Evolutionary conservation across 2,888 invertebrate species (phyloP).

Genomic region (Polylopha cassiicola): DNA sequence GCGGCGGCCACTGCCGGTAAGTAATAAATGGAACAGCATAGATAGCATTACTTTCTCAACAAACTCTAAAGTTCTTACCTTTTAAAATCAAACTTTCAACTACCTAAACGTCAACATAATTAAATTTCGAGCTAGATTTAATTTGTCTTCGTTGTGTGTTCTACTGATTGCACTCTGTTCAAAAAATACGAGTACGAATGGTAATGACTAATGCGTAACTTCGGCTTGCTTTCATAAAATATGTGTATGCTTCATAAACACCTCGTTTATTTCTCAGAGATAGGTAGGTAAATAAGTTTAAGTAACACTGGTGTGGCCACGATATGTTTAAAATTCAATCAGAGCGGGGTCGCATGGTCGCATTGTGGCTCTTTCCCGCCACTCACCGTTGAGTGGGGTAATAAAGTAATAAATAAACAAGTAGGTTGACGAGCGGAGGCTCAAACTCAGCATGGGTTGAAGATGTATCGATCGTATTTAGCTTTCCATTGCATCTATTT

Average conservation of each 20-base stretch:
- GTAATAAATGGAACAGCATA: too few relatives aligned
- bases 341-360: constrained; percentile 55
- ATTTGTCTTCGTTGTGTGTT: constrained; percentile 17
- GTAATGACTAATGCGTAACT: constrained; percentile 16
- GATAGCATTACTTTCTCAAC: too few relatives aligned
- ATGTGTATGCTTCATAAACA: constrained; percentile 9
- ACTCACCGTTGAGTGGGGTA: constrained; percentile 62
- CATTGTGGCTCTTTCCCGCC: constrained; percentile 59
- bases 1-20: too few relatives aligned
- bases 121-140: too few relatives aligned
- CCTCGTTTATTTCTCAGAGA: constrained; percentile 6
- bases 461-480: constrained; percentile 19
- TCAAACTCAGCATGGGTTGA: constrained; percentile 22
- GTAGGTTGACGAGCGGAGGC: constrained; percentile 39
- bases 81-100: too few relatives aligned
- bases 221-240: constrained; percentile 1
- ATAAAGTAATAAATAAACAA: constrained; percentile 70
- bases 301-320: constrained; percentile 37
- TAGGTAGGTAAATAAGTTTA: constrained; percentile 14
- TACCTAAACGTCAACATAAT: too few relatives aligned
- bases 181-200: constrained; percentile 13
- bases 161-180: constrained; percentile 12
- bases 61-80: too few relatives aligned
- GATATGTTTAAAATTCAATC: constrained; percentile 64
- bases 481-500: constrained; percentile 21